Evolutionary conservation across 37 sponge, comb jelly and placozoan genomes (phyloP).

Genomic region (Amphimedon queenslandica): DNA sequence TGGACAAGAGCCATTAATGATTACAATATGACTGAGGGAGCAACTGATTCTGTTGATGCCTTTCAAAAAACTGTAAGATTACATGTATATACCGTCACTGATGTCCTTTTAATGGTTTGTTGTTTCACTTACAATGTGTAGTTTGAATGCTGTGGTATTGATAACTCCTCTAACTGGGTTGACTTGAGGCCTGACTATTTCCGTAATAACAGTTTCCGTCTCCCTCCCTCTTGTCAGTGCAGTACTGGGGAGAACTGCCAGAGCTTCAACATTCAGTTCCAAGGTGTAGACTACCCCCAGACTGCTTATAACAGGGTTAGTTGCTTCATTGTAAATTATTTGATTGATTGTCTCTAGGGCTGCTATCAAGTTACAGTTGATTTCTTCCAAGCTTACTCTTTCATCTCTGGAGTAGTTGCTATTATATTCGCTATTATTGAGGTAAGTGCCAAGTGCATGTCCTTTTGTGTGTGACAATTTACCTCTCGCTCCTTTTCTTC

Average conservation of each 20-base stretch:
- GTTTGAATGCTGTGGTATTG: conserved; percentile 46
- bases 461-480: too few species aligned
- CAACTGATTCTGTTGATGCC: conserved; percentile 3
- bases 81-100: conserved; percentile 14
- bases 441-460: too few species aligned
- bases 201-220: neutral
- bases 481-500: neutral
- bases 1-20: neutral
- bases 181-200: neutral
- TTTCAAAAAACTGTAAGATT: conserved; percentile 12
- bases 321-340: too few species aligned
- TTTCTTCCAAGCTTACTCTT: too few species aligned
- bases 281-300: neutral
- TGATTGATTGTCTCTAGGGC: too few species aligned
- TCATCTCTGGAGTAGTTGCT: too few species aligned
- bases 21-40: neutral
- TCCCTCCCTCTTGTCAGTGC: conserved; percentile 33
- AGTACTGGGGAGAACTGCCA: neutral
- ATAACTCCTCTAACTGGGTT: conserved; percentile 9
- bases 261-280: too few species aligned
- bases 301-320: neutral
- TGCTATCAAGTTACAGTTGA: too few species aligned
- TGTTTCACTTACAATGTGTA: neutral
- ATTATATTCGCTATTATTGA: too few species aligned
- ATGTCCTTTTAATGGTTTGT: neutral